Evolutionary conservation across 2,797 vertebrate species (phyloP).

Genomic region (Poecilia velifera): DNA sequence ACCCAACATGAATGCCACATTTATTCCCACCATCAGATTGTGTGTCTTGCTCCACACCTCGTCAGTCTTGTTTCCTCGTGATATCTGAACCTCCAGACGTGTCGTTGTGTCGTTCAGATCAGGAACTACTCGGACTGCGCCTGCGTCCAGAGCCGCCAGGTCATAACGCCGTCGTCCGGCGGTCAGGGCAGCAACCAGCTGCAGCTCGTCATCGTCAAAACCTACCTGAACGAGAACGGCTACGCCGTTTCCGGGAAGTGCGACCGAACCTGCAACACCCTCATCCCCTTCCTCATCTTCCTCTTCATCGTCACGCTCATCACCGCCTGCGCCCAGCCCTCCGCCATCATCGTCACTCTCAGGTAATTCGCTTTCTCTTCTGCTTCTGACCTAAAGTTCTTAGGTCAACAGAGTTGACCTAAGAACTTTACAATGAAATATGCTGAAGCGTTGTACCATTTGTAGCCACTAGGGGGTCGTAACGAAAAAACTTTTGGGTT

Average conservation of each 20-base stretch:
- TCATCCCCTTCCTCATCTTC: slow-evolving; percentile 95
- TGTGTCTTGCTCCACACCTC: not conserved
- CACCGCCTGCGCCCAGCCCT: slow-evolving; percentile 95
- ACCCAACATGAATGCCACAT: not conserved
- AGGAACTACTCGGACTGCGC: slow-evolving; percentile 96
- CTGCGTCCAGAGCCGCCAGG: slow-evolving; percentile 95
- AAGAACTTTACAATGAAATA: not conserved
- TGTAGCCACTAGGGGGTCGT: not conserved
- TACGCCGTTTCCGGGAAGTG: slow-evolving; percentile 94
- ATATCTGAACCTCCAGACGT: not conserved
- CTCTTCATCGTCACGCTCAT: slow-evolving; percentile 98
- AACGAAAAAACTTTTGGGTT: too few species aligned
- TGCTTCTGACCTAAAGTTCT: not conserved
- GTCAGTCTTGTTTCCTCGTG: not conserved
- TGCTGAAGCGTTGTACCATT: too few species aligned
- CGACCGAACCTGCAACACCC: slow-evolving; percentile 91
- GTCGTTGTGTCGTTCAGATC: slow-evolving; percentile 72
- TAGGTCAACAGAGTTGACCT: not conserved
- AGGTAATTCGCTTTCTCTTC: slow-evolving; percentile 76
- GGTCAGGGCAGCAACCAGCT: slow-evolving; percentile 90
- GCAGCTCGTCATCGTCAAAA: slow-evolving; percentile 95
- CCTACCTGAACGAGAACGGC: slow-evolving; percentile 95
- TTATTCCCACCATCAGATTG: not conserved
- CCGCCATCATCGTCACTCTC: slow-evolving; percentile 97
- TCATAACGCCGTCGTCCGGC: slow-evolving; percentile 90